A percentile compares a stretch with the other conserved stretches of the same genome.
Evolutionary conservation across 2,888 invertebrate species (phyloP).

Genomic region (Geotrupes spiniger): DNA sequence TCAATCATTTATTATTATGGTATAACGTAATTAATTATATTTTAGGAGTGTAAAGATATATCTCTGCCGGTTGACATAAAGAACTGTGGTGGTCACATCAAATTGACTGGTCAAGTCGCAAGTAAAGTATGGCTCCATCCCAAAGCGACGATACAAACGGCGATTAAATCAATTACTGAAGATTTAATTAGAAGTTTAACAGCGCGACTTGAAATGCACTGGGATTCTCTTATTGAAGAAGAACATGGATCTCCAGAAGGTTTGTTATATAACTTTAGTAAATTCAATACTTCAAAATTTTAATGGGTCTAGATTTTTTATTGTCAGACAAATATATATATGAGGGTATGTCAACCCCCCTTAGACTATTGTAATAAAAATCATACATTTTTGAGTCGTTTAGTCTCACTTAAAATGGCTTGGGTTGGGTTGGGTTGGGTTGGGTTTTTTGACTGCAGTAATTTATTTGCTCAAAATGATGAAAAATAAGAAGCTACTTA

Average conservation of each 20-base stretch:
- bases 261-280: slow-evolving; percentile 35
- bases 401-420: too few species aligned
- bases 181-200: slow-evolving; percentile 83
- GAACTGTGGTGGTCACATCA: slow-evolving; percentile 66
- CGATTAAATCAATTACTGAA: slow-evolving; percentile 70
- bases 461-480: too few species aligned
- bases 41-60: slow-evolving; percentile 50
- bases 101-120: slow-evolving; percentile 69
- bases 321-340: too few species aligned
- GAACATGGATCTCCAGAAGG: slow-evolving; percentile 69
- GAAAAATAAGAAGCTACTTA: too few species aligned
- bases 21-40: too few species aligned
- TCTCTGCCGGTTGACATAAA: slow-evolving; percentile 54
- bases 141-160: slow-evolving; percentile 71
- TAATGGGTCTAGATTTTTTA: too few species aligned
- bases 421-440: too few species aligned
- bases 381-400: too few species aligned
- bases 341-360: too few species aligned
- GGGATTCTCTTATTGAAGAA: slow-evolving; percentile 87
- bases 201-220: slow-evolving; percentile 86
- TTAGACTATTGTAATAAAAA: too few species aligned
- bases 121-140: slow-evolving; percentile 77
- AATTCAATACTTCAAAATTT: not conserved
- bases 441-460: too few species aligned
- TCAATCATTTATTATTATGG: too few species aligned